A percentile compares a stretch with the other conserved stretches of the same genome.
phyloP scores from a whole-genome alignment of 2,888 invertebrate species.

The Thecophora atra region DNA sequence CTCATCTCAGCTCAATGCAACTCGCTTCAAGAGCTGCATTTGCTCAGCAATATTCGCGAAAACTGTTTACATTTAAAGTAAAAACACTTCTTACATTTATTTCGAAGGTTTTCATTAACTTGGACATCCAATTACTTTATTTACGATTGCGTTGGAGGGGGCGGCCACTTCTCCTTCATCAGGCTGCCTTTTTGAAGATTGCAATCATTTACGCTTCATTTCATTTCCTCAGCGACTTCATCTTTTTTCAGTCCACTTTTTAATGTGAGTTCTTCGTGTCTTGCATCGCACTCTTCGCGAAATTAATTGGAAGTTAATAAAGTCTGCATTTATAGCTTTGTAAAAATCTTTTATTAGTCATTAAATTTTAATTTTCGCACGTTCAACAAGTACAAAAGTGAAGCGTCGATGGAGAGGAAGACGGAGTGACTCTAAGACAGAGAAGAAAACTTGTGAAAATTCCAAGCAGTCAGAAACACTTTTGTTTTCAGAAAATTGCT shows the following conservation, averaged over 20 bases:
- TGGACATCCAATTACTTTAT: neutral
- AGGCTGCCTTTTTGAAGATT: too few species aligned
- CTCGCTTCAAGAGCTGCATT: too few species aligned
- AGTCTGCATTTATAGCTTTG: constrained; percentile 35
- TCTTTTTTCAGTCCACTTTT: neutral
- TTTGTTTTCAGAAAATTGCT: neutral
- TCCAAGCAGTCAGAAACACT: neutral
- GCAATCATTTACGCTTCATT: neutral
- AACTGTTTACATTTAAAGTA: too few species aligned
- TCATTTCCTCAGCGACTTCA: neutral
- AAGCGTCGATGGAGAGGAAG: neutral
- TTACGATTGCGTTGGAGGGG: too few species aligned
- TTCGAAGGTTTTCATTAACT: constrained; percentile 3
- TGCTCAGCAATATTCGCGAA: too few species aligned
- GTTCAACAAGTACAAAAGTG: neutral
- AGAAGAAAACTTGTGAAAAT: neutral
- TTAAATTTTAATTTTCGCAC: constrained; percentile 32
- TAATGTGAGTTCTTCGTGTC: neutral
- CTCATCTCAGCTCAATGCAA: neutral
- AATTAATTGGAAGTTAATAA: constrained; percentile 5
- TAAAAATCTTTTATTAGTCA: constrained; percentile 34
- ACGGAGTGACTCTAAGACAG: neutral
- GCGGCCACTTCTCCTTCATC: too few species aligned
- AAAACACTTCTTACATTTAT: too few species aligned
- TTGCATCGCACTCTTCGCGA: neutral